These are phyloP conservation scores for Acleris cristana DNA, from an alignment of 2,888 invertebrate genomes.

Conservation along the genomic window DNA sequence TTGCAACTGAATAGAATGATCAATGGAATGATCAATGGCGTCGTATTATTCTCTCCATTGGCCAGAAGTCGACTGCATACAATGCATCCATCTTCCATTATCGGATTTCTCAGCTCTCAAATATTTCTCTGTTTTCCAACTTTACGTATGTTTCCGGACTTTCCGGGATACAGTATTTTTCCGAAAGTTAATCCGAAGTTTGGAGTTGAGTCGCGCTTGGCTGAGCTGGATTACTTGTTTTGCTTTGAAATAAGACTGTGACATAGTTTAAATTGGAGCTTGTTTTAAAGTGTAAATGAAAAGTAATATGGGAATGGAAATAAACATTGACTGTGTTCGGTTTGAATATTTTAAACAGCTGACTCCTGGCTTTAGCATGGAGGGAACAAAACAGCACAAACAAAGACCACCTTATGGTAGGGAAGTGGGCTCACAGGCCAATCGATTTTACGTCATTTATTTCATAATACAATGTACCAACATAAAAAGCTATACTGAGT, in stretches of 20 bases:
- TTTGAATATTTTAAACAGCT: no score
- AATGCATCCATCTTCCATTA: conserved; percentile 14
- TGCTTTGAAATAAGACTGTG: not conserved
- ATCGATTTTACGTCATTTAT: no score
- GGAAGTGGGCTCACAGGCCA: no score
- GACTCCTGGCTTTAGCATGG: no score
- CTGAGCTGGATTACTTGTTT: not conserved
- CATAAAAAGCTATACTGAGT: no score
- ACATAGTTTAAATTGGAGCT: not conserved
- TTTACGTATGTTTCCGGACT: conserved; percentile 1
- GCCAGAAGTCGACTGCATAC: not conserved
- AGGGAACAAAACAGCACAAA: no score
- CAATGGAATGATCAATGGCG: conserved; percentile 8
- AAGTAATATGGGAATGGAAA: not conserved
- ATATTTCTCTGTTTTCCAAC: not conserved
- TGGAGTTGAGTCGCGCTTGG: conserved; percentile 1
- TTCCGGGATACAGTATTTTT: conserved; percentile 9
- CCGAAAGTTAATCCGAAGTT: conserved; percentile 13
- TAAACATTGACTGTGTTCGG: no score
- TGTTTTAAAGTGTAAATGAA: conserved; percentile 1
- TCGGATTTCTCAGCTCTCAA: conserved; percentile 1
- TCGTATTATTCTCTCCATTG: conserved; percentile 5
- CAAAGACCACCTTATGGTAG: no score
- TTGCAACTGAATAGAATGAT: conserved; percentile 5
- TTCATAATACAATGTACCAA: no score